phyloP scores from a whole-genome alignment of 2,113 vertebrate genomes.

The Gobius niger region DNA sequence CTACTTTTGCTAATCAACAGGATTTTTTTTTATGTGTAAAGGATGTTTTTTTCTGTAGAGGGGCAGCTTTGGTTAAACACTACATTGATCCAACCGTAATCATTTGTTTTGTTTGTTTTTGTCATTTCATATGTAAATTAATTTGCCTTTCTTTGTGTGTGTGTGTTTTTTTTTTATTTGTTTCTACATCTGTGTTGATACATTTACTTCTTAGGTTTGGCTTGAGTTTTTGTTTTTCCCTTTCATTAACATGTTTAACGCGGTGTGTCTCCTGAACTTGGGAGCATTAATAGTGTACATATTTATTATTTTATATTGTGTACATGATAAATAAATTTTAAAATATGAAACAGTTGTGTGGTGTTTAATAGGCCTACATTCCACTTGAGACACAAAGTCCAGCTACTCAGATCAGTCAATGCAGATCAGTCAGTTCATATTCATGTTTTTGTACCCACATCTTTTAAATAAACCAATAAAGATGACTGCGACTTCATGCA shows the following conservation, averaged over 20 bases:
- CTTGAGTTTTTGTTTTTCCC: slow-evolving; percentile 25
- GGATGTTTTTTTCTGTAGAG: slow-evolving; percentile 1
- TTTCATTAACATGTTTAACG: too few relatives aligned
- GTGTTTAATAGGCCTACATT: neutral
- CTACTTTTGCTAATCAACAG: slow-evolving; percentile 26
- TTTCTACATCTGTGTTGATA: neutral
- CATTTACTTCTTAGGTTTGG: neutral
- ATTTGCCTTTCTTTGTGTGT: too few relatives aligned
- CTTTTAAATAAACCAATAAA: slow-evolving; percentile 64
- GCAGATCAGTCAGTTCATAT: slow-evolving; percentile 79
- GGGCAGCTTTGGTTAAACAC: too few relatives aligned
- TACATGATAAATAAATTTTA: slow-evolving; percentile 51
- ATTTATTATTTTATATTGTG: slow-evolving; percentile 49
- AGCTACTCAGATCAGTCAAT: slow-evolving; percentile 57
- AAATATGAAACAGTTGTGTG: neutral
- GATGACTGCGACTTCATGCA: slow-evolving; percentile 62
- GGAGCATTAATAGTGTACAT: slow-evolving; percentile 8
- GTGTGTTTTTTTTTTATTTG: neutral
- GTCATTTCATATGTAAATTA: too few relatives aligned
- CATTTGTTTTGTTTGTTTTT: neutral
- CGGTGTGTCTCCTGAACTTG: too few relatives aligned
- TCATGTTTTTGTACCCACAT: neutral
- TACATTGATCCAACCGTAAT: too few relatives aligned
- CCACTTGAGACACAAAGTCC: slow-evolving; percentile 39
- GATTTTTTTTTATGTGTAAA: slow-evolving; percentile 45